These are phyloP conservation scores for Mola mola DNA, from an alignment of 2,113 vertebrate species.

Conservation along the genomic window DNA sequence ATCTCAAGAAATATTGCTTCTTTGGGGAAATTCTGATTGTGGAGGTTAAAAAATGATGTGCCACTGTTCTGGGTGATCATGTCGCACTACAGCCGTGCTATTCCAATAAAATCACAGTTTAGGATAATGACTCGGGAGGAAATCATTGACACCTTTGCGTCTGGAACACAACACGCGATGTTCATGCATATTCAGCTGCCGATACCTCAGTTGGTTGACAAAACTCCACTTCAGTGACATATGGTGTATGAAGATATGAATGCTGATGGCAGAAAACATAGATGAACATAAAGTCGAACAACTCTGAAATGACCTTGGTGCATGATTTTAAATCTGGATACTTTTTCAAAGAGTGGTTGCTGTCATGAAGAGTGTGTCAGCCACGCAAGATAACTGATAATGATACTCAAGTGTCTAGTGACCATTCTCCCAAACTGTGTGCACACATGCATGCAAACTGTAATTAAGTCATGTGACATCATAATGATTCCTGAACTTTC, in stretches of 20 bases:
- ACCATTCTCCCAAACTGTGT: too few species aligned
- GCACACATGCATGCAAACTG: too few species aligned
- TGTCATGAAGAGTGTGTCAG: too few species aligned
- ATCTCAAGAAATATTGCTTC: conserved; percentile 66
- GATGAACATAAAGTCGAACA: conserved; percentile 52
- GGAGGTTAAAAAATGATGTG: conserved; percentile 65
- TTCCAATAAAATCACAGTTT: conserved; percentile 70
- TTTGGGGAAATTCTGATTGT: conserved; percentile 65
- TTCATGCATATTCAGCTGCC: conserved; percentile 59
- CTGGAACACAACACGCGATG: conserved; percentile 31
- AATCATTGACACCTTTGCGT: conserved; percentile 56
- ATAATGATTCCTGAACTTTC: too few species aligned
- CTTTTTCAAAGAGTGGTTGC: conserved; percentile 20
- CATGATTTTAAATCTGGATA: conserved; percentile 45
- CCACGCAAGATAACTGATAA: too few species aligned
- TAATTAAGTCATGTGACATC: too few species aligned
- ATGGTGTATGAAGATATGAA: conserved; percentile 40
- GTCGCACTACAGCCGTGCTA: conserved; percentile 40
- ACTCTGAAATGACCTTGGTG: conserved; percentile 44
- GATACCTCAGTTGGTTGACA: conserved; percentile 16
- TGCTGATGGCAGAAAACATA: conserved; percentile 38
- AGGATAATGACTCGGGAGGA: conserved; percentile 63
- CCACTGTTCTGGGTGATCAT: conserved; percentile 66
- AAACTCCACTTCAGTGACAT: conserved; percentile 14
- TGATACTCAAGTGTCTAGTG: too few species aligned